Percentiles rank a stretch among this genome's conserved stretches.
Evolutionary conservation across 2,113 vertebrate genomes (phyloP).

Genomic region (Andinoacara biseriatus): DNA sequence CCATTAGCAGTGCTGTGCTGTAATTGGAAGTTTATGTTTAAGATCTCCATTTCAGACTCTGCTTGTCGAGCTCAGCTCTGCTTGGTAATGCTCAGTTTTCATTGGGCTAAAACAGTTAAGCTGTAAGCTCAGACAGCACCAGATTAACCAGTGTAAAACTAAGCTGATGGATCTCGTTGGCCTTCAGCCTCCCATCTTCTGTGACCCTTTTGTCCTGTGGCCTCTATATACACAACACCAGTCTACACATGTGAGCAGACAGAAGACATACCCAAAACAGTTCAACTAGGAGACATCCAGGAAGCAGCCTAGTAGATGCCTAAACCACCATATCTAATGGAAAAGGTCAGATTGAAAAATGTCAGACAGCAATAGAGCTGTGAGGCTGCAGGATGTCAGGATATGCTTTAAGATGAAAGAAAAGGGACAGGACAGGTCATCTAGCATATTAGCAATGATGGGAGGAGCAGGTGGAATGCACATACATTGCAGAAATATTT

Average conservation of each 20-base stretch:
- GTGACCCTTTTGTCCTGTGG: background rate
- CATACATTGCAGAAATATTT: background rate
- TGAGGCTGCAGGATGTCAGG: background rate
- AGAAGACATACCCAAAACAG: background rate
- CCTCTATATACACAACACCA: background rate
- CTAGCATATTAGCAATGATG: background rate
- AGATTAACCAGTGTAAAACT: background rate
- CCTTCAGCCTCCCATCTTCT: background rate
- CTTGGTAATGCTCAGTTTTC: background rate
- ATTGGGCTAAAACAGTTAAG: background rate
- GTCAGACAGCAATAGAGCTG: background rate
- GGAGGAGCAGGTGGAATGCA: background rate
- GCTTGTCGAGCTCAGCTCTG: background rate
- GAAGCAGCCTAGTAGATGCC: background rate
- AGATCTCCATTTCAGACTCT: background rate
- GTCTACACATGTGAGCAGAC: background rate
- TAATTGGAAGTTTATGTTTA: background rate
- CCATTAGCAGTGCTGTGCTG: background rate
- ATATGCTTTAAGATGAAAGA: background rate
- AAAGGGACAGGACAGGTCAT: background rate
- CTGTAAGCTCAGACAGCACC: background rate
- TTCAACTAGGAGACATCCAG: background rate
- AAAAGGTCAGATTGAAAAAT: background rate
- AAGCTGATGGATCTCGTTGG: background rate
- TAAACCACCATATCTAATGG: background rate